Conservation (phyloP, 1,140 invertebrate species). For the Mesaphorura yosii region DNA sequence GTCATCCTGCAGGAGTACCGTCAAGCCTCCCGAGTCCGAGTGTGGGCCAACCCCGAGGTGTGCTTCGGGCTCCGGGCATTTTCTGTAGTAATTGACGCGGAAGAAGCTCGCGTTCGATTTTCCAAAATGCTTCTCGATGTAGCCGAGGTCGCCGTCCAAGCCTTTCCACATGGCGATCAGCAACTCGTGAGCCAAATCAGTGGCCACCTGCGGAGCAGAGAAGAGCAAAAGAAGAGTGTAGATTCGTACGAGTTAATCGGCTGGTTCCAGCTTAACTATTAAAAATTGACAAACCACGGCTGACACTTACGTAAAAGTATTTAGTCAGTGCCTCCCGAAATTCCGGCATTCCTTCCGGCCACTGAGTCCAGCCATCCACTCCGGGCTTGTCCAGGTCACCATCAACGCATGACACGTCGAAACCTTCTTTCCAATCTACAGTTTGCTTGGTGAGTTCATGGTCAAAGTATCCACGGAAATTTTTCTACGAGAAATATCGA, state of each 20-base stretch:
- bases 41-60: slow-evolving; percentile 22
- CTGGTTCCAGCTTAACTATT: too few species aligned
- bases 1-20: slow-evolving; percentile 10
- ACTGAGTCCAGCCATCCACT: slow-evolving; percentile 16
- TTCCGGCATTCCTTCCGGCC: slow-evolving; percentile 17
- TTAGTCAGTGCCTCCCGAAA: slow-evolving; percentile 6
- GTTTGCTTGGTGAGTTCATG: slow-evolving; percentile 22
- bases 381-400: not conserved
- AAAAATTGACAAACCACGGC: too few species aligned
- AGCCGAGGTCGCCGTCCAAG: not conserved
- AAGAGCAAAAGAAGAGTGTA: too few species aligned
- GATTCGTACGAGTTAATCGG: too few species aligned
- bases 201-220: too few species aligned
- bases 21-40: slow-evolving; percentile 6
- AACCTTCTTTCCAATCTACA: slow-evolving; percentile 23
- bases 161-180: slow-evolving; percentile 10
- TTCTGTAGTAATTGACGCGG: slow-evolving; percentile 18
- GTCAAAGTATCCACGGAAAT: slow-evolving; percentile 16
- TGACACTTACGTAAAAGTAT: slow-evolving; percentile 7
- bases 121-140: slow-evolving; percentile 5
- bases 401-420: slow-evolving; percentile 2
- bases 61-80: slow-evolving; percentile 3
- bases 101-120: slow-evolving; percentile 12
- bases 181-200: slow-evolving; percentile 5
- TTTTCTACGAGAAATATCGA: slow-evolving; percentile 15